Base-by-base conservation (phyloP, 1,140 invertebrate species). In the Drosophila micromelanica region DNA sequence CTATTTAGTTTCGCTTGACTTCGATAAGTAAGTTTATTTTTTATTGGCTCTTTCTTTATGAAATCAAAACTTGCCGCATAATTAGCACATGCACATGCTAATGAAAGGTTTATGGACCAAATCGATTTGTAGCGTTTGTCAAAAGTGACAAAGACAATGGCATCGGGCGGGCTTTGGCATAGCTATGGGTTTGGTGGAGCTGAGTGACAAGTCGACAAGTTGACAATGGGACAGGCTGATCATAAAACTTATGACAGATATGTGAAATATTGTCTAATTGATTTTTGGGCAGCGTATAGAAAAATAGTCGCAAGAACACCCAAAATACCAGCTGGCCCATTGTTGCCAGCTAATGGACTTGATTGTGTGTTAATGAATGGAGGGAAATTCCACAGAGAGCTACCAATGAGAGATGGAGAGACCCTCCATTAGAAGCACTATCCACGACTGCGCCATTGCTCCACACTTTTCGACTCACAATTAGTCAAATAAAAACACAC, bases 331-430 rank as follows among this genome's bases (percentile, higher is more conserved):
- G 63, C 70, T 59, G 64, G 13, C 9, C 54, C 61, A 76, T 82
- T 89, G 79, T 87, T 45, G 15, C 40, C 32, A 35, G 27, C 84
- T 87, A 87, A 87, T 87, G 82, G 82, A 87, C 82, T 82, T 87
- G 82, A 87, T 87, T 87, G 82, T 87, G 84, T 87, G 82, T 89
- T 87, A 87, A 87, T 87, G 82, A 87, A 87, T 87, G 82, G 71
- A 72, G 15, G 60, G 63, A 73, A 69, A 69, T 69, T 54, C 71
- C 43, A 61, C 46, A 35, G 17, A 56, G 20, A 0, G 27, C 15
- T 27, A 32, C 15, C n/a, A 13, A 20, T 5, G 11, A 54, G 32
- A 64, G 27, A 45, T 3, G 6, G 8, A 54, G 5, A 48, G 46
- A 35, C 40, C 8, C 32, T 37, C 35, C 59, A 62, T 67, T 68